Percentiles rank a stretch among this genome's conserved stretches.
Evolutionary conservation across 2,797 vertebrate species (phyloP).

Genomic region (Cetoscarus ocellatus): DNA sequence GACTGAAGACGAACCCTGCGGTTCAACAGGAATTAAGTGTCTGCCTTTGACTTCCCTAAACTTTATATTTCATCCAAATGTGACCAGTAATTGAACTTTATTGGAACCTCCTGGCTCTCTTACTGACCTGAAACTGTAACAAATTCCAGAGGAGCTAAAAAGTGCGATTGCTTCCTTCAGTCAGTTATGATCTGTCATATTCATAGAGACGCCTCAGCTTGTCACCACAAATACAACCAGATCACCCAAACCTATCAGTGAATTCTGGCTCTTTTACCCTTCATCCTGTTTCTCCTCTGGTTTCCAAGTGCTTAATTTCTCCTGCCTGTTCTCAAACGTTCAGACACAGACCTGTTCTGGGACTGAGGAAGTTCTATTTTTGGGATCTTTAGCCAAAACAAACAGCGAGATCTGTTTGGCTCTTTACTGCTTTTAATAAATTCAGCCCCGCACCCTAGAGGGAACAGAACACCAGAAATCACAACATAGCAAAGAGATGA

Average conservation of each 20-base stretch:
- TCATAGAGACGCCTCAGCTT: background rate
- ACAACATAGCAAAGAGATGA: background rate
- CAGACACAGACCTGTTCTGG: background rate
- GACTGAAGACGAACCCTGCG: background rate
- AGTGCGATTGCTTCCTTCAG: background rate
- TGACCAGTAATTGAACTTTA: background rate
- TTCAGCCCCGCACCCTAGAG: background rate
- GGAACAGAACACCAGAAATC: too few relatives aligned
- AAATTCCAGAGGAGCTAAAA: background rate
- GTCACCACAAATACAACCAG: background rate
- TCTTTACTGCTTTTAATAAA: constrained; percentile 4
- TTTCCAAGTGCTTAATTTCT: background rate
- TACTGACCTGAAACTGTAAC: background rate
- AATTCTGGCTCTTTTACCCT: background rate
- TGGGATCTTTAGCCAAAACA: constrained; percentile 4
- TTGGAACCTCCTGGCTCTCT: background rate
- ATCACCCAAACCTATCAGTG: background rate
- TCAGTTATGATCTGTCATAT: background rate
- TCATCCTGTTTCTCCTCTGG: background rate
- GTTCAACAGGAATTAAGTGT: background rate
- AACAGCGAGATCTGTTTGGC: constrained; percentile 8
- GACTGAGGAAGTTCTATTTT: background rate
- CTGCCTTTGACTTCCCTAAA: background rate
- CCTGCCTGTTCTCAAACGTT: background rate
- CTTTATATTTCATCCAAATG: background rate